Base-by-base conservation (phyloP, 2,888 invertebrate genomes). In the Linyphia triangularis region DNA sequence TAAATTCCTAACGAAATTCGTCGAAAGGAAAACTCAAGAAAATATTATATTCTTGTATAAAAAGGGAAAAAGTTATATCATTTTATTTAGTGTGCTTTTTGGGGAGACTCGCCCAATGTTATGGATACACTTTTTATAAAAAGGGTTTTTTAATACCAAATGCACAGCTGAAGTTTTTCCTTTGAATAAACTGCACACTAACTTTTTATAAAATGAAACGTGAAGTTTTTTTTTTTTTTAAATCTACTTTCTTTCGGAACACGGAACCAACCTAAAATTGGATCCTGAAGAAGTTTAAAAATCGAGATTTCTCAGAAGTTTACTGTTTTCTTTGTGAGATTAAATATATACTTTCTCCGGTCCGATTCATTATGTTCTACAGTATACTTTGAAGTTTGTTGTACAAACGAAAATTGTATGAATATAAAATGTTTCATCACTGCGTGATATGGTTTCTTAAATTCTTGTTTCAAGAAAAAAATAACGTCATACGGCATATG, bases 111-210 rank as follows among this genome's bases (percentile, higher is more conserved):
- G 13, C 51, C 13, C 16, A 51, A 51, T 16, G n/a, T 13, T 13
- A 51, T 33, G 33, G 22, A 59, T 28, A 30, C 67, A 33, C 33
- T 67, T 4, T 59, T 30, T 28, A 28, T 16, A 33, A 30, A 3
- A 33, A 30, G 9, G 9, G 13, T 51, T 67, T 67, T 67, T 67
- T 30, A 67, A 67, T 67, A 67, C 33, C n/a, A 67, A 33, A n/a
- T 28, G n/a, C 67, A 67, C 30, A 67, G n/a, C 33, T 67, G 33
- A 67, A 67, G 6, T 30, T 67, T 67, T 67, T n/a, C n/a, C n/a
- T 33, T 33, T 51, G 22, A 33, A 67, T 67, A 67, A 33, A 22
- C n/a, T 33, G 30, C 33, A 33, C 22, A 19, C 33, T 67, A 33
- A 67, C 67, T 67, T 67, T 67, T 5, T 19, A 67, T 30, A 67